These are phyloP conservation scores for Campoletis sonorensis DNA, from an alignment of 1,140 invertebrate species.

Conservation along the genomic window DNA sequence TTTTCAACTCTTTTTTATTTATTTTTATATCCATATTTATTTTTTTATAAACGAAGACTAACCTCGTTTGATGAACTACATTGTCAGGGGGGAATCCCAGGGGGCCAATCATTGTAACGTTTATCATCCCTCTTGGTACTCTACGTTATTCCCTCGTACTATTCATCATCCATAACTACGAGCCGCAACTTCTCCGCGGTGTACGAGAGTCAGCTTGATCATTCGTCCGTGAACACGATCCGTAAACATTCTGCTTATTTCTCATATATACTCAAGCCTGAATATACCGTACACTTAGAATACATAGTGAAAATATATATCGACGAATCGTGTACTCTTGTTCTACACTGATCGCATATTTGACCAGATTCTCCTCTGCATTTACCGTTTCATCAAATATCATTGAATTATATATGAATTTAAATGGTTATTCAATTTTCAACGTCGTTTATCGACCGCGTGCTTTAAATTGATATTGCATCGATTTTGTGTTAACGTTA, in stretches of 20 bases:
- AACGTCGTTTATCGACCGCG: too few species aligned
- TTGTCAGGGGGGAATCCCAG: not conserved
- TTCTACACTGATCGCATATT: conserved; percentile 12
- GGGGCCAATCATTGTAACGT: conserved; percentile 4
- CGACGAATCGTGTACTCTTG: not conserved
- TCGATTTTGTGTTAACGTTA: too few species aligned
- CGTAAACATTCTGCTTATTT: conserved; percentile 35
- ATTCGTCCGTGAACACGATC: conserved; percentile 40
- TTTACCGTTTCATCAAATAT: conserved; percentile 36
- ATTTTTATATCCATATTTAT: too few species aligned
- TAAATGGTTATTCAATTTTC: too few species aligned
- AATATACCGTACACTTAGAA: conserved; percentile 35
- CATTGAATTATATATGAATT: too few species aligned
- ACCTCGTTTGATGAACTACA: not conserved
- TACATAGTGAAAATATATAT: conserved; percentile 19
- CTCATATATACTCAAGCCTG: not conserved
- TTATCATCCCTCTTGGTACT: not conserved
- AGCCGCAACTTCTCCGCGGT: not conserved
- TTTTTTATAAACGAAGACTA: not conserved
- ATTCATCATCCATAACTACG: conserved; percentile 22
- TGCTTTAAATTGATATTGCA: too few species aligned
- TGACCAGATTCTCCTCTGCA: conserved; percentile 19
- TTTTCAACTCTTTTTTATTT: not conserved
- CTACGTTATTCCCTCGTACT: not conserved
- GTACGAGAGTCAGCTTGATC: conserved; percentile 30